Evolutionary conservation across 2,797 vertebrate species (phyloP), one percentile per base, ranked within the genome.

Genomic region (Sciurus carolinensis): DNA sequence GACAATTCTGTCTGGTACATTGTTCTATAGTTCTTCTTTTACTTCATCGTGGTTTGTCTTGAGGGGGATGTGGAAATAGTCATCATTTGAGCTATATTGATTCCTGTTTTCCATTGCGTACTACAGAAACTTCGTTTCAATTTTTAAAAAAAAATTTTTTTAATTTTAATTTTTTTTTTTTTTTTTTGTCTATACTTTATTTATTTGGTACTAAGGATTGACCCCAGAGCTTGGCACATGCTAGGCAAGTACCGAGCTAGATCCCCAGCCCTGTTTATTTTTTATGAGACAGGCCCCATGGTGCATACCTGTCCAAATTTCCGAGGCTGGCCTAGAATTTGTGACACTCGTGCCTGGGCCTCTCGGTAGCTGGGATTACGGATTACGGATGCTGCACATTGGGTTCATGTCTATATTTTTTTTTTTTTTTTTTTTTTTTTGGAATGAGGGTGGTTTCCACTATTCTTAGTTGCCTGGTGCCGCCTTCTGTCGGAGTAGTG

Each of bases 71-170:
- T 73, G 50, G 47, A 90, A 67, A 73, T 84, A 7, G 14, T 87
- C 67, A 26, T 76, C 44, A 64, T 7, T 69, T 14, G 42, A 22
- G 30, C 10, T 82, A 76, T 76, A 71, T 82, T 81, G 42, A 86
- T 39, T 95, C 50, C 93, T 18, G 1, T 71, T 81, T 86, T 76
- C 52, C 81, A 44, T 92, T 86, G 75, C 90, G 80, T 69, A 47
- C 88, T 47, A 39, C 22, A 91, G 77, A 66, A 73, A 84, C 67
- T 73, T 84, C 75, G 59, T 69, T 42, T 91, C 14, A 42, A 17
- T 87, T 72, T 85, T 28, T 36, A 2, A 36, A 36, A 36, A 36
- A 36, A 36, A 36, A 2, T 3, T 36, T 54, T 54, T 17, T 57
- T 22, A 20, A 22, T 57, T 39, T 39, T 3, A 39, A 39, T 39